Base-by-base conservation (phyloP, 2,888 invertebrate genomes). In the Euzophera pinguis region DNA sequence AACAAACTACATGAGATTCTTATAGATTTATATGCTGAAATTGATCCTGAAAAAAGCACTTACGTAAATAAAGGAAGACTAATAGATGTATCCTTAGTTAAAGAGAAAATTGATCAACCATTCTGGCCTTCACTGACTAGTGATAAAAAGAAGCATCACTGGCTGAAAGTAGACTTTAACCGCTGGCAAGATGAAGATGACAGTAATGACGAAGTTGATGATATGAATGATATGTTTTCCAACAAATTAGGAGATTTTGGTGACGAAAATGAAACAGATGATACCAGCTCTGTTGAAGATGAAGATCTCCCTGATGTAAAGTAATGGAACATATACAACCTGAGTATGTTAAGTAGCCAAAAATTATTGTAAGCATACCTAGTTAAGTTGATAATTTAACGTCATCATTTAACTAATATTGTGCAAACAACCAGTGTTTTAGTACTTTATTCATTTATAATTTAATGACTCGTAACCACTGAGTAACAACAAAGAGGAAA, bases 121-220 rank as follows among this genome's bases (percentile, higher is more conserved):
- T 98, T 93, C 78, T 98, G 98, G 98, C 95, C 97, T 43, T 84
- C 94, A 57, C 90, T 98, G 59, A 95, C 97, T 43, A 95, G 95
- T 79, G 96, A 96, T 65, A 95, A 94, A 68, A 94, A 94, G 79
- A 98, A 98, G 90, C 94, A 94, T 71, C 98, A 98, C 80, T 99
- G 98, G 97, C 91, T 99, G 61, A 98, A 98, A 91, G 95, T 98
- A 63, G 99, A 99, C 79, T 99, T 99, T 81, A 95, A 97, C 76
- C 97, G 98, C 85, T 99, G 98, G 98, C 95, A 95, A 81, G 98
- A 98, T 90, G 99, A 99, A 85, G 96, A 97, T 71, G 98, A 98
- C 55, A 96, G 95, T 55, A 97, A 95, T 8, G 95, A 95, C 65
- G 97, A 97, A 39, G 57, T 75, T 56, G 77, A 78, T 58, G 74